Base-by-base conservation (phyloP, 2,113 vertebrate genomes). In the Oryzias woworae region DNA sequence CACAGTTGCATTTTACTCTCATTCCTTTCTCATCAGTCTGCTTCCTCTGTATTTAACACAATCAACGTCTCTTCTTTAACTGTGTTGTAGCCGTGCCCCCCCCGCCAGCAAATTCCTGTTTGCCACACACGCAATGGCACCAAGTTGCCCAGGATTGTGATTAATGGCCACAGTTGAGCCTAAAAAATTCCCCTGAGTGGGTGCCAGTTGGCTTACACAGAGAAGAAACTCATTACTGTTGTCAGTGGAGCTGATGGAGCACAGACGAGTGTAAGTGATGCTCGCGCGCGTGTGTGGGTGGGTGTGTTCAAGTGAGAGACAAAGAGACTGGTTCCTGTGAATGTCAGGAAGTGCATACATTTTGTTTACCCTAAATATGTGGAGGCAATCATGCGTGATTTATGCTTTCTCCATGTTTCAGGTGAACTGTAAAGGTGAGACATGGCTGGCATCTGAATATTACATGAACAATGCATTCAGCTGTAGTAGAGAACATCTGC, bases 81-180 rank as follows among this genome's bases (percentile, higher is more conserved):
- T 58, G 23, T 63, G 68, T 68, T 62, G 44, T 59, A 49, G 26
- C 60, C 15, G 0, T 24, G 17, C 20, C 58, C 62, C 69, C 20
- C 59, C 62, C 48, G 66, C 22, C 28, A 81, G 67, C 45, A 41
- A 63, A 74, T 85, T 80, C 71, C 64, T 85, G 82, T 84, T 85
- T 88, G 80, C 88, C 81, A 81, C 82, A 83, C 88, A 87, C 75
- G 57, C 85, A 82, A 91, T 89, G 85, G 84, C 87, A 91, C 85
- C 16, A 87, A 82, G 88, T 91, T 92, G 90, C 92, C 90, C 86
- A 81, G 80, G 90, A 92, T 94, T 94, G 92, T 92, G 91, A 94
- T 94, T 93, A 94, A 93, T 91, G 91, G 91, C 87, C 77, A 69
- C 92, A 93, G 93, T 94, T 93, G 93, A 93, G 89, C 84, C 90